These are phyloP conservation scores for Circaetus cinerascens DNA, from an alignment of 2,113 vertebrate species.

Conservation along the genomic window DNA sequence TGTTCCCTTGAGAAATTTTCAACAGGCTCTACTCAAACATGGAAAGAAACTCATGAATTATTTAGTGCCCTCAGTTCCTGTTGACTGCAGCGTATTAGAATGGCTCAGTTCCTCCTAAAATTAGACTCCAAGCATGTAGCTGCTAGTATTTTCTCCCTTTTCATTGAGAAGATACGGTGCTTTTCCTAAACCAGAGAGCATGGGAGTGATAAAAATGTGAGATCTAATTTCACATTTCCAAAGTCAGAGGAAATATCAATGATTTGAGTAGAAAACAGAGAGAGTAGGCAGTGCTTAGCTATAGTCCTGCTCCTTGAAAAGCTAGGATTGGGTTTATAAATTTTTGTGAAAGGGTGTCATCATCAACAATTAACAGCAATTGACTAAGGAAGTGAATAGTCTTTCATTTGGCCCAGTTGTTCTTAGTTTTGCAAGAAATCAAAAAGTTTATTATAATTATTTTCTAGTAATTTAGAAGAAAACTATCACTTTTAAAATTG, in stretches of 20 bases:
- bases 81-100: slow-evolving; percentile 28
- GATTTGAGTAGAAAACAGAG: neutral
- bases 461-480: neutral
- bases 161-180: neutral
- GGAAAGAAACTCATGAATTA: slow-evolving; percentile 28
- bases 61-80: slow-evolving; percentile 1
- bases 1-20: neutral
- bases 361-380: neutral
- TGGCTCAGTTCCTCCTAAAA: slow-evolving; percentile 41
- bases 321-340: neutral
- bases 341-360: neutral
- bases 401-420: neutral
- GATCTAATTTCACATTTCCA: neutral
- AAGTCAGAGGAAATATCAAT: neutral
- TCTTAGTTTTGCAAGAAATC: neutral
- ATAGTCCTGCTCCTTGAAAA: neutral
- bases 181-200: neutral
- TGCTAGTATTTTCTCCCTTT: neutral
- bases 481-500: neutral
- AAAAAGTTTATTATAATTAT: neutral
- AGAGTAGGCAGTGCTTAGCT: neutral
- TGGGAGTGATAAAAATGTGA: neutral
- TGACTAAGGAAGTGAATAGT: neutral
- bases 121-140: neutral
- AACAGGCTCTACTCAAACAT: neutral